Evolutionary conservation across 2,113 vertebrate genomes (phyloP).

Genomic region (Chlamydotis undulata): DNA sequence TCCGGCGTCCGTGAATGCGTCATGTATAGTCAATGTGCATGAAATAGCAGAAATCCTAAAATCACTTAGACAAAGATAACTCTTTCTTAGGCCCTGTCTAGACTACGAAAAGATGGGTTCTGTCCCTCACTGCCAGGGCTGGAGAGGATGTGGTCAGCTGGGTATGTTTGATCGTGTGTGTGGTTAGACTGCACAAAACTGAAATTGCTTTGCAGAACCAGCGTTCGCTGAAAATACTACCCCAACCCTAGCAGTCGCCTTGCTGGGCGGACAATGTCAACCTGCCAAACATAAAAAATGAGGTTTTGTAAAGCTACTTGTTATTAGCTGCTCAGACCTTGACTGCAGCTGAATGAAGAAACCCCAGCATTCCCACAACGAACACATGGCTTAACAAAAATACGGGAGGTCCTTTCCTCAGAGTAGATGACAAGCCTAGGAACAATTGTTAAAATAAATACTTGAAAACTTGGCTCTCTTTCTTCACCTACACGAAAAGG

Average conservation of each 20-base stretch:
- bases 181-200: background rate
- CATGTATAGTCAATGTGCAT: accelerated
- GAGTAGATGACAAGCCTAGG: constrained; percentile 35
- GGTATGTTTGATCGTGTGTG: background rate
- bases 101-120: background rate
- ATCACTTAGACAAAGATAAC: background rate
- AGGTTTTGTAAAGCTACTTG: background rate
- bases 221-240: background rate
- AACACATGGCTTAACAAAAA: background rate
- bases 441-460: constrained; percentile 49
- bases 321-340: constrained; percentile 17
- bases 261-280: background rate
- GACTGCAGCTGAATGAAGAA: background rate
- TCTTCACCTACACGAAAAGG: constrained; percentile 1
- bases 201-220: background rate
- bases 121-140: background rate
- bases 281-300: background rate
- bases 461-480: constrained; percentile 19
- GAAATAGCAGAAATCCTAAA: background rate
- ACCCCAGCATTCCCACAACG: background rate
- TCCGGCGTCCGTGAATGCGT: accelerated
- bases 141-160: constrained; percentile 10
- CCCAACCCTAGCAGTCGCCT: background rate
- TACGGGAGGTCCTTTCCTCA: constrained; percentile 9
- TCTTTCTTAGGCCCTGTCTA: background rate